Conservation (phyloP, 1,140 invertebrate species). For the Helicoverpa armigera region DNA sequence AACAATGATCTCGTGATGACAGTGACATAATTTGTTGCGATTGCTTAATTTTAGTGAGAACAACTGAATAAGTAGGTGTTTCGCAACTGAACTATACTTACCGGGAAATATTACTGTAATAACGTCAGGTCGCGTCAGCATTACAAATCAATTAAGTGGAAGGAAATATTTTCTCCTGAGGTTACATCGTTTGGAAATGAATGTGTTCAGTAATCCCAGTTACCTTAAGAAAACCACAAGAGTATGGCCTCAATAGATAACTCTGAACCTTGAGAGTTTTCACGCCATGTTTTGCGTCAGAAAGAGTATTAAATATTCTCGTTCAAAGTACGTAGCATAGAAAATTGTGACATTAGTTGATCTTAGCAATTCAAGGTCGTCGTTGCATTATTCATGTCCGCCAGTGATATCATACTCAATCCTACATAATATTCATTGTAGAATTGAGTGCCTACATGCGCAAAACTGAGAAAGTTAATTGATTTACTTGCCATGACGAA, state of each 20-base stretch:
- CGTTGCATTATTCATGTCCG: slow-evolving; percentile 65
- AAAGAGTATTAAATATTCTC: slow-evolving; percentile 12
- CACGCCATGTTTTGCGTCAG: neutral
- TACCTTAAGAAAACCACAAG: neutral
- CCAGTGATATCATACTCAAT: slow-evolving; percentile 65
- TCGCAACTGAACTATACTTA: slow-evolving; percentile 23
- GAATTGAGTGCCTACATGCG: slow-evolving; percentile 23
- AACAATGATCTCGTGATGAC: slow-evolving; percentile 50
- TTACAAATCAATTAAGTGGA: neutral
- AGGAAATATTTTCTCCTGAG: neutral
- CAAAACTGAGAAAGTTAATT: slow-evolving; percentile 19
- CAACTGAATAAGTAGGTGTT: neutral
- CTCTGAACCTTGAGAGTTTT: neutral
- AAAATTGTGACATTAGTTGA: slow-evolving; percentile 59
- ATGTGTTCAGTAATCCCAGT: neutral
- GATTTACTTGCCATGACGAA: slow-evolving; percentile 13
- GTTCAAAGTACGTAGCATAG: slow-evolving; percentile 41
- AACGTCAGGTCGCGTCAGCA: neutral
- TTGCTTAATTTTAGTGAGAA: slow-evolving; percentile 50
- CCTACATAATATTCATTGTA: slow-evolving; percentile 50
- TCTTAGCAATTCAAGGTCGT: slow-evolving; percentile 62
- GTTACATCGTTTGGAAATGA: neutral
- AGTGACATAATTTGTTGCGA: slow-evolving; percentile 49
- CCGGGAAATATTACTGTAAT: slow-evolving; percentile 16
- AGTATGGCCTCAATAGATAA: too few species aligned